Evolutionary conservation across 2,888 invertebrate species (phyloP).

Genomic region (Rhaphigaster nebulosa): DNA sequence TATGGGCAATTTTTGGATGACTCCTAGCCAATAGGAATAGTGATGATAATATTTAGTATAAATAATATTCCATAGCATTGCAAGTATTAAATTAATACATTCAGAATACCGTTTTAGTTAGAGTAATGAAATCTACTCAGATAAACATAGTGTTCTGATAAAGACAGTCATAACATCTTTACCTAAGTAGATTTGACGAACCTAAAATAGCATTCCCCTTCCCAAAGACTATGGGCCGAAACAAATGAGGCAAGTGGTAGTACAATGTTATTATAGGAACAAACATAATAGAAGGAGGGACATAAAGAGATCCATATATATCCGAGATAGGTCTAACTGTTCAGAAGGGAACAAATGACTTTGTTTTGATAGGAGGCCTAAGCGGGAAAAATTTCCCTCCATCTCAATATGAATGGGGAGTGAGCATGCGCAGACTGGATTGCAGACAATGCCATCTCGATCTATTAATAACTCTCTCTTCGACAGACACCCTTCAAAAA

Average conservation of each 20-base stretch:
- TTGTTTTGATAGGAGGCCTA: slow-evolving; percentile 23
- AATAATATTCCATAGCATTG: too few species aligned
- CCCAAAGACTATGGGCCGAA: background rate
- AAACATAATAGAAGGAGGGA: background rate
- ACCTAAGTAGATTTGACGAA: too few species aligned
- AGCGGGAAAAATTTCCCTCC: slow-evolving; percentile 36
- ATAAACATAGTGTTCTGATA: too few species aligned
- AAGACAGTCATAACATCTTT: too few species aligned
- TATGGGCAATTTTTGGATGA: too few species aligned
- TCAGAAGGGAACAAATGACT: slow-evolving; percentile 41
- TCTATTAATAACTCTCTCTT: slow-evolving; percentile 39
- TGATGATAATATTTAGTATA: too few species aligned
- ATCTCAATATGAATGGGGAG: slow-evolving; percentile 22
- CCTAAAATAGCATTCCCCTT: background rate
- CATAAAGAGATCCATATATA: slow-evolving; percentile 19
- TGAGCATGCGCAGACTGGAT: background rate
- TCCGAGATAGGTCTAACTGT: slow-evolving; percentile 5
- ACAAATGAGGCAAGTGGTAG: background rate
- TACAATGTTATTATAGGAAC: slow-evolving; percentile 9
- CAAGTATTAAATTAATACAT: too few species aligned
- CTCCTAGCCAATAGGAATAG: too few species aligned
- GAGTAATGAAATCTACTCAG: too few species aligned
- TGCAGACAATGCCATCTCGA: slow-evolving; percentile 3
- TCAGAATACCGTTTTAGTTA: too few species aligned
- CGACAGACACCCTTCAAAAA: background rate